Base-by-base conservation (phyloP, 2,113 vertebrate species). In the Gallinago jamesoni region DNA sequence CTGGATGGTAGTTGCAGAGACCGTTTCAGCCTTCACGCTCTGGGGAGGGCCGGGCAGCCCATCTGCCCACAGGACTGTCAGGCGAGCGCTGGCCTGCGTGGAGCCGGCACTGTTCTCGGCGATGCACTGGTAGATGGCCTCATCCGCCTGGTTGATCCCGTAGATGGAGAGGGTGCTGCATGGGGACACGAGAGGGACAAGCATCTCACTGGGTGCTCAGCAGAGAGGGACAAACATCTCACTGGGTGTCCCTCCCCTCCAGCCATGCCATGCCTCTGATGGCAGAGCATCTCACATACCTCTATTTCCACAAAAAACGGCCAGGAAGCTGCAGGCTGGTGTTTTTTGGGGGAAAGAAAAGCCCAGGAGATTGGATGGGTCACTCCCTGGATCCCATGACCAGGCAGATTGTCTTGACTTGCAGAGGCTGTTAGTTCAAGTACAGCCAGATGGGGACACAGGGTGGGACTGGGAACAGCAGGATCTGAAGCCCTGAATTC, bases 121-220 rank as follows among this genome's bases (percentile, higher is more conserved):
- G 14, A 99, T 98, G 30, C 99, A 99, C 94, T 99, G 99, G 98
- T 99, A 99, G 97, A 99, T 99, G 73, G 99, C 99, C 94, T 99
- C 99, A 6, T 99, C 99, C 0, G 99, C 98, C 80, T 98, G 99
- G 90, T 98, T 99, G 30, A 99, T 98, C 81, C 99, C 98, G 2
- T 99, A 98, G 96, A 99, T 99, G 35, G 98, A 99, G 89, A 99
- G 97, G 2, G 99, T 99, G 98, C 99, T 99, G 86, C 1, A 66
- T 17, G 78, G 93, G 67, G 89, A 90, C 79, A 97, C 1, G 6
- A 84, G 39, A 84, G 33, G 70, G 62, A 94, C 57, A 89, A 63
- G 48, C 10, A 27, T 22, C 70, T 84, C 84, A 60, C 33, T 9
- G 41, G 55, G 45, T 3, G n/a, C 66, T 53, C 56, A 20, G 25